Base-by-base conservation (phyloP, 2,888 invertebrate genomes). In the Cephus spinipes region DNA sequence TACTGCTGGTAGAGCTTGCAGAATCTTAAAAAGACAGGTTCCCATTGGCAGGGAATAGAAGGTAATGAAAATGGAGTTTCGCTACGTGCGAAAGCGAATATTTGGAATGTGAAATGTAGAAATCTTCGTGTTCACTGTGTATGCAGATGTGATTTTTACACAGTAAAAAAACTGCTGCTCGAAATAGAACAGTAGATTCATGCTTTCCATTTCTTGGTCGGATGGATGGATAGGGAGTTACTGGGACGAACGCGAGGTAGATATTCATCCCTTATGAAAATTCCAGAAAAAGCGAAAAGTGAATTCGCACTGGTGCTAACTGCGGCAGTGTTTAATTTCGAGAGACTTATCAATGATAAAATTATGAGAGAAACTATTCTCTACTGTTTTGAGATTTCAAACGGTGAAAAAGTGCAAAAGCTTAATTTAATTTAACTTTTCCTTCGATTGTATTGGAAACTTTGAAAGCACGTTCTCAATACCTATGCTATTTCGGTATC, bases 191-290 rank as follows among this genome's bases (percentile, higher is more conserved):
- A 6, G 40, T 15, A 40, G 86, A 88, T 88, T 88, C 86, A 87
- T 87, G 86, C 83, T 83, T 87, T 88, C 87, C 86, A 86, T 88
- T 88, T 87, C 85, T 86, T 77, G 81, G 82, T 76, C 78, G 73
- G 79, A 79, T 76, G 83, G 82, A 87, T 84, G 83, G 82, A 86
- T 84, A 81, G 35, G 11, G 3, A 83, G 83, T 86, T 83, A 81
- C 80, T 78, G 82, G 36, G 68, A 11, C 23, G 81, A 77, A 84
- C 86, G 87, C 87, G 86, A 86, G 80, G 76, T 68, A 83, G 85
- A 85, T 87, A 86, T 80, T 85, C 82, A 82, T 40, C 15, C 6
- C 9, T 23, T 40, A 40, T 0, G 23, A 9, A 23, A 55, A 40
- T 40, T 40, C 1, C 4, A 4, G 4, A 15, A 36, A 36, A 1